Evolutionary conservation across 2,888 invertebrate species (phyloP).

Genomic region (Cyclophora albipunctata): DNA sequence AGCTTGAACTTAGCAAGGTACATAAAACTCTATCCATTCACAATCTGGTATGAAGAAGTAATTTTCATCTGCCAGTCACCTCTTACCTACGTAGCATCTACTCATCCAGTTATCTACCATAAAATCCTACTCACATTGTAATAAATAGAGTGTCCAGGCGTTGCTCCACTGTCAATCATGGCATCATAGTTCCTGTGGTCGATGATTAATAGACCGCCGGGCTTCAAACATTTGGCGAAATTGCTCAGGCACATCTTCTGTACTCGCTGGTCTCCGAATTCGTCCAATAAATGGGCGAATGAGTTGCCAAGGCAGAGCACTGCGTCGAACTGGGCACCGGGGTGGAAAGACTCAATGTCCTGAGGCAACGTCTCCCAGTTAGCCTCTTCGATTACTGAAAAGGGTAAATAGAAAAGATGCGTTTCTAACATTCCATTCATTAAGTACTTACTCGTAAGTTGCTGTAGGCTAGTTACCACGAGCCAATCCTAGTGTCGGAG

Average conservation of each 20-base stretch:
- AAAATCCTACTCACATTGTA: constrained; percentile 83
- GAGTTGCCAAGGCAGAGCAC: constrained; percentile 94
- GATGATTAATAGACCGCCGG: constrained; percentile 88
- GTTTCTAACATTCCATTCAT: no score
- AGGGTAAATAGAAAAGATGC: neutral
- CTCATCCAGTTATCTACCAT: neutral
- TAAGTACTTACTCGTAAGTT: no score
- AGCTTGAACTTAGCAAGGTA: no score
- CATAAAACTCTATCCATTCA: no score
- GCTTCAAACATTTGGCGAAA: constrained; percentile 88
- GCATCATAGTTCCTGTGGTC: constrained; percentile 93
- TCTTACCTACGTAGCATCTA: no score
- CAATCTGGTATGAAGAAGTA: no score
- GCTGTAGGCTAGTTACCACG: no score
- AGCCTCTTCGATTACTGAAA: constrained; percentile 90
- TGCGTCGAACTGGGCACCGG: constrained; percentile 85
- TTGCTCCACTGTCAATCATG: constrained; percentile 84
- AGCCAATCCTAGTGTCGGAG: no score
- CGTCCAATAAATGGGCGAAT: constrained; percentile 91
- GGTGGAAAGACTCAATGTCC: constrained; percentile 78
- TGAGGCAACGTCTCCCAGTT: constrained; percentile 89
- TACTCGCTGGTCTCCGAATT: constrained; percentile 84
- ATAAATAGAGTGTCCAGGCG: constrained; percentile 89
- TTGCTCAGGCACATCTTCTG: constrained; percentile 86
- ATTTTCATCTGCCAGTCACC: no score